Evolutionary conservation across 2,888 invertebrate genomes (phyloP), one percentile per base, ranked within the genome.

Genomic region (Drosophila austrosaltans): DNA sequence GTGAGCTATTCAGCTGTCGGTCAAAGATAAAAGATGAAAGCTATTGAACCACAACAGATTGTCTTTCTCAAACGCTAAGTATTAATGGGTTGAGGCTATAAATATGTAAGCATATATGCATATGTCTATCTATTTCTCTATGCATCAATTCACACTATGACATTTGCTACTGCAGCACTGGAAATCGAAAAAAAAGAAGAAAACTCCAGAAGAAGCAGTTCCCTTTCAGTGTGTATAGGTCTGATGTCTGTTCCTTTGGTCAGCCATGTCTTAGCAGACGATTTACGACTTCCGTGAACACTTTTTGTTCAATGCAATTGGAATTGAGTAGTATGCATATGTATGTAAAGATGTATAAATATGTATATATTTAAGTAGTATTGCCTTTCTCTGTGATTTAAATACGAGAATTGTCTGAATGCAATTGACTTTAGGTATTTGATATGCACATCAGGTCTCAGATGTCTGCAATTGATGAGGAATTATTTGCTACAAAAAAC

Each of bases 271-370:
- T 69, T 75, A 42, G 54, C 62, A 63, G 69, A 66, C 68, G 78
- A 83, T 83, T 83, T 83, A 83, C 87, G 83, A 83, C 83, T 83
- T 83, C 83, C 83, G 83, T 80, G 89, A 80, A 73, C 81, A 64
- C 81, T 72, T 86, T 77, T 66, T 80, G 87, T 25, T 39, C 57
- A 39, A 20, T 36, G 57, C 57, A 57, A 80, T 78, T 72, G 86
- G 77, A 62, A 75, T 63, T 40, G 32, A 10, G 20, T 42, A 59
- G 58, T 67, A 63, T 72, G 82, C 82, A 79, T 48, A 77, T 16
- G 16, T 48, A 25, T 12, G 1, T 48, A 25, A 25, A 4, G 16
- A 48, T 25, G 12, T 25, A 12, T 16, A 48, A 7, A 12, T 48
- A 25, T 48, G 48, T 48, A 48, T 25, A 4, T 25, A 12, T 83